Evolutionary conservation across 2,113 vertebrate genomes (phyloP), one percentile per base, ranked within the genome.

Genomic region (Taurulus bubalis): DNA sequence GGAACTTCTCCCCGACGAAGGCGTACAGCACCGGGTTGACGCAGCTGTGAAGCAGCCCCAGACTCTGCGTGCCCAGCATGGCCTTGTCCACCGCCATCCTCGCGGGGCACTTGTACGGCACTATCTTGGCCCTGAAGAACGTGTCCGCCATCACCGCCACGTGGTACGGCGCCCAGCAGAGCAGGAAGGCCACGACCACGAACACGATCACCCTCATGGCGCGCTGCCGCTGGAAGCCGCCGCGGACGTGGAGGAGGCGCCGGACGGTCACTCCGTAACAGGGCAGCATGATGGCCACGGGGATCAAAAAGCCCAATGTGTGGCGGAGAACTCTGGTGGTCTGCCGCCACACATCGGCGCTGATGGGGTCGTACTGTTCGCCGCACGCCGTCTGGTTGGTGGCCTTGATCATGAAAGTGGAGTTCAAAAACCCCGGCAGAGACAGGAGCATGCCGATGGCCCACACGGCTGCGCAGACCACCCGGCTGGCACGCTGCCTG

Each of bases 11-110:
- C 0, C 95, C 94, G 8, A 95, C 90, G 10, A 95, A 95, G 1
- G 93, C 95, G 1, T 96, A 96, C 38, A 96, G 55, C 67, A 96
- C 80, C 0, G 95, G 95, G 85, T 96, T 96, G 28, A 95, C 82
- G 7, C 93, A 94, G 71, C 94, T 93, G 88, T 95, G 94, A 0
- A 95, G 90, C 65, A 95, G 85, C 1, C 92, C 94, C 71, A 95
- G 82, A 15, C 85, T 92, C 84, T 95, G 93, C 0, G 94, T 94
- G 47, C 58, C 77, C 0, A 93, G 77, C 81, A 95, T 71, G 68
- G 89, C 90, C 60, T 12, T 22, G 24, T 94, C 91, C 42, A 94
- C 91, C 0, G 82, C 86, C 4, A 45, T 36, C 63, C 93, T 75
- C 0, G 67, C 85, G 0, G 42, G 58, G 63, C 95, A 96, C 28